These are phyloP conservation scores for Rhineura floridana DNA, from an alignment of 2,113 vertebrate genomes.

Conservation along the genomic window DNA sequence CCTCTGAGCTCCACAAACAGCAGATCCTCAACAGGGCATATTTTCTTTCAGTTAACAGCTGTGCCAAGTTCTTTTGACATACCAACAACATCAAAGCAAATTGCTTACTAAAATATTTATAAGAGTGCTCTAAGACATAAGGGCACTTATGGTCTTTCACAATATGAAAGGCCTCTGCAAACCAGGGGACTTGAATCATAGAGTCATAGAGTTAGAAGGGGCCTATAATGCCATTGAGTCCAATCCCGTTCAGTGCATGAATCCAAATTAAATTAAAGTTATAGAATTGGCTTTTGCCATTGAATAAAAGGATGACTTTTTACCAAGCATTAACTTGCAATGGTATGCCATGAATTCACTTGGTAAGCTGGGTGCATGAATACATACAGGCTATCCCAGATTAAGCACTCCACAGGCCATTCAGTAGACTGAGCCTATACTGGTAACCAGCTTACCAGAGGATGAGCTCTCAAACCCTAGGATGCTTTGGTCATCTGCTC, in stretches of 20 bases:
- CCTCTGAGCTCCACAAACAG: neutral
- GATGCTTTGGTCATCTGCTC: neutral
- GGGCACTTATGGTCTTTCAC: neutral
- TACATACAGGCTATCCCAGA: neutral
- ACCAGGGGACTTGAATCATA: no score
- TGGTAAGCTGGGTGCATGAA: neutral
- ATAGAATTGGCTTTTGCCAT: neutral
- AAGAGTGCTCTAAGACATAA: neutral
- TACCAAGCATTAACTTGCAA: neutral
- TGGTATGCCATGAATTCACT: no score
- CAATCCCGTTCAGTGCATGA: no score
- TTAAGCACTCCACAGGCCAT: no score
- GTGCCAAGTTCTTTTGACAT: neutral
- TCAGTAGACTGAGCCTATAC: neutral
- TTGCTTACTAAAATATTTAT: constrained; percentile 1
- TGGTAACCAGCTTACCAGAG: neutral
- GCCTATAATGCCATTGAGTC: no score
- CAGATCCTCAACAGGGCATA: neutral
- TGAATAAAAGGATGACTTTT: neutral
- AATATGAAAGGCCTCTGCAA: neutral
- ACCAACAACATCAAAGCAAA: neutral
- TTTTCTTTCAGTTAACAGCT: neutral
- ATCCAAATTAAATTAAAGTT: no score
- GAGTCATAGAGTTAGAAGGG: no score
- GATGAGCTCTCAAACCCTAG: neutral